phyloP scores from a whole-genome alignment of 1,140 invertebrate species.

The Zeugodacus cucurbitae region DNA sequence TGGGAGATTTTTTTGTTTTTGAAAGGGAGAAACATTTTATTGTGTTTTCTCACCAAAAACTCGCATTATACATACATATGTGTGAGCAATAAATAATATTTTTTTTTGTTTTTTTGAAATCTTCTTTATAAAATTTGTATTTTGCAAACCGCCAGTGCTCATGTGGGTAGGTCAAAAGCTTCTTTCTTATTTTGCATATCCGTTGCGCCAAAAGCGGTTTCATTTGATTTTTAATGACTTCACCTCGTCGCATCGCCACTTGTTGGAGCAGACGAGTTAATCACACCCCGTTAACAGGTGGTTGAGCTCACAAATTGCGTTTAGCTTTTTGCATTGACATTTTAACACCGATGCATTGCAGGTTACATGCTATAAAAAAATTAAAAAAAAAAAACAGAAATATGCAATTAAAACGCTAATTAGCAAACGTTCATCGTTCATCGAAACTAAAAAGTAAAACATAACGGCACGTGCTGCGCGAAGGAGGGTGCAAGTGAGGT shows the following conservation, averaged over 20 bases:
- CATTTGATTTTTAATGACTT: not conserved
- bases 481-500: not conserved
- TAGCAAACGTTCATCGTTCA: not conserved
- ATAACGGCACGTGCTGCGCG: not conserved
- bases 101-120: not conserved
- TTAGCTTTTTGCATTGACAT: not conserved
- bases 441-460: not conserved
- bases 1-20: too few relatives aligned
- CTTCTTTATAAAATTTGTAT: not conserved
- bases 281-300: not conserved
- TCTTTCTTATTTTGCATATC: not conserved
- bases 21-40: too few relatives aligned
- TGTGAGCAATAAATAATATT: too few relatives aligned
- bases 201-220: not conserved
- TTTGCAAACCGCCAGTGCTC: not conserved
- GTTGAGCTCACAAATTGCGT: not conserved
- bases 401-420: not conserved
- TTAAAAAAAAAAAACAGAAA: not conserved
- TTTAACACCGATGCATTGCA: not conserved
- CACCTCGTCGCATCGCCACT: not conserved
- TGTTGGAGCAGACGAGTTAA: not conserved
- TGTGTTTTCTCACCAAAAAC: too few relatives aligned
- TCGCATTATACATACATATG: too few relatives aligned
- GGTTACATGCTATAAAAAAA: not conserved
- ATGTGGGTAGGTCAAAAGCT: not conserved